These are phyloP conservation scores for Harmothoe impar DNA, from an alignment of 2,888 invertebrate genomes.

Conservation along the genomic window DNA sequence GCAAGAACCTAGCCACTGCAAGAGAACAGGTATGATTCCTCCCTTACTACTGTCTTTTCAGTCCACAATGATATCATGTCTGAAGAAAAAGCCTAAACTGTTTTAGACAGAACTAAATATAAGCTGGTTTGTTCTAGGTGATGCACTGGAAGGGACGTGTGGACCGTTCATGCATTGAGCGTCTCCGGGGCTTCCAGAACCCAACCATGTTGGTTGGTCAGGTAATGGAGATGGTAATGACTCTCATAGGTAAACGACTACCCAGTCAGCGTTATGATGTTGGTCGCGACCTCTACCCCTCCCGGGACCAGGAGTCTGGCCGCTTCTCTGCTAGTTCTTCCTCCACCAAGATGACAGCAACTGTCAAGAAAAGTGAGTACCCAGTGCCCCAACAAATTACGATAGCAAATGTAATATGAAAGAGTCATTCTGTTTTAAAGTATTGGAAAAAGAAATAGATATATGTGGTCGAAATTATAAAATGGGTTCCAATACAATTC, in stretches of 20 bases:
- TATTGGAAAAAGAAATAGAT: neutral
- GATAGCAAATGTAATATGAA: too few relatives aligned
- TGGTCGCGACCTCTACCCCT: conserved; percentile 66
- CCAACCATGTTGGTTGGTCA: conserved; percentile 82
- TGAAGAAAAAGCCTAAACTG: too few relatives aligned
- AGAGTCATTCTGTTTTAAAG: neutral
- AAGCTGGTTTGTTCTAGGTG: conserved; percentile 74
- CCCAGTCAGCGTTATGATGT: conserved; percentile 70
- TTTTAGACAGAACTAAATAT: too few relatives aligned
- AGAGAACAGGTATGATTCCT: conserved; percentile 77
- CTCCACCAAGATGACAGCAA: conserved; percentile 75
- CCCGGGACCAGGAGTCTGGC: conserved; percentile 79
- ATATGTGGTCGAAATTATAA: too few relatives aligned
- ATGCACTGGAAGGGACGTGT: conserved; percentile 80
- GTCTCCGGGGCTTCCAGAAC: conserved; percentile 80
- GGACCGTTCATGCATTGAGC: conserved; percentile 82
- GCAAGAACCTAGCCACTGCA: conserved; percentile 79
- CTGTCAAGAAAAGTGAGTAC: conserved; percentile 75
- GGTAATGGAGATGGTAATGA: conserved; percentile 83
- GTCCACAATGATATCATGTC: neutral
- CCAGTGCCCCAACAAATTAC: too few relatives aligned
- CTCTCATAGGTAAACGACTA: conserved; percentile 81
- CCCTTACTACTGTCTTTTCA: neutral
- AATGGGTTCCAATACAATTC: too few relatives aligned
- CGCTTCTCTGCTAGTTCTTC: conserved; percentile 81